These are phyloP conservation scores for Erithacus rubecula DNA, from an alignment of 2,797 vertebrate species.

Conservation along the genomic window DNA sequence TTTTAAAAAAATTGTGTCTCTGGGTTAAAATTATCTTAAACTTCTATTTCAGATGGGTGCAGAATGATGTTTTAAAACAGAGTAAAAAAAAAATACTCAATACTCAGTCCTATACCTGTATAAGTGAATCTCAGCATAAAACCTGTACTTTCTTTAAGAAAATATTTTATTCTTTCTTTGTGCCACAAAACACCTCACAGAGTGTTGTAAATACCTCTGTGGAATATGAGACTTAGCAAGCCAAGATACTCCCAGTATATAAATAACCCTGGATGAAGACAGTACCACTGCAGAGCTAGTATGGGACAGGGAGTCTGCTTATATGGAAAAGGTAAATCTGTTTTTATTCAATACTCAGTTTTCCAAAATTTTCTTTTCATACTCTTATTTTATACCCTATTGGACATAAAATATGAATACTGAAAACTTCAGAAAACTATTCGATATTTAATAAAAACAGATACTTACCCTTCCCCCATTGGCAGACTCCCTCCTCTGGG, in stretches of 20 bases:
- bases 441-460: slow-evolving; percentile 67
- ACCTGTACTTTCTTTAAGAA: not conserved
- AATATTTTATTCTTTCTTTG: not conserved
- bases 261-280: not conserved
- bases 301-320: slow-evolving; percentile 28
- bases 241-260: not conserved
- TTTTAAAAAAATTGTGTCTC: not conserved
- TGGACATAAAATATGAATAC: slow-evolving; percentile 68
- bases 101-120: not conserved
- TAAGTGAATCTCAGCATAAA: not conserved
- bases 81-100: not conserved
- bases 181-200: not conserved
- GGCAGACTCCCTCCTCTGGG: slow-evolving; percentile 63
- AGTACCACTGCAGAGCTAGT: not conserved
- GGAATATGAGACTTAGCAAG: not conserved
- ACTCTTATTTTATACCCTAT: slow-evolving; percentile 68
- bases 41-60: not conserved
- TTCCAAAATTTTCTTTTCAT: slow-evolving; percentile 69
- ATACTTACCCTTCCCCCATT: slow-evolving; percentile 47
- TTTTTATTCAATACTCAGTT: slow-evolving; percentile 69
- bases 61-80: not conserved
- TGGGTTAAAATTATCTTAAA: not conserved
- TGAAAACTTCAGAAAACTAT: slow-evolving; percentile 68
- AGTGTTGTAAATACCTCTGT: not conserved
- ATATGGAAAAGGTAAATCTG: slow-evolving; percentile 31